A percentile compares a stretch with the other conserved stretches of the same genome.
These are phyloP conservation scores for Microctonus hyperodae DNA, from an alignment of 2,888 invertebrate species.

Conservation along the genomic window DNA sequence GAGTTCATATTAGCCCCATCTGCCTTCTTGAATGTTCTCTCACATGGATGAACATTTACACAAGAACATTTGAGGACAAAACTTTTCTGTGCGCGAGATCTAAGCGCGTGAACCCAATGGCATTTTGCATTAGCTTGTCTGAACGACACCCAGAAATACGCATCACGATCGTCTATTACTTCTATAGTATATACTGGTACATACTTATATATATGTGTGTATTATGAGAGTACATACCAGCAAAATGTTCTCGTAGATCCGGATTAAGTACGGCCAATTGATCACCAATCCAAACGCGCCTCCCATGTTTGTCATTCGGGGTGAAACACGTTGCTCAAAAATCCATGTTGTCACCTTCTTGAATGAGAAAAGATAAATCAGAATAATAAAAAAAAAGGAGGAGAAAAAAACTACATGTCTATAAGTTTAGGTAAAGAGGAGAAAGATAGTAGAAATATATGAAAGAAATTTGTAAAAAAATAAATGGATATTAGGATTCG, in stretches of 20 bases:
- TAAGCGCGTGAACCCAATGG: conserved; percentile 36
- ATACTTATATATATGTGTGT: conserved; percentile 14
- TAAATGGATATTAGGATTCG: background rate
- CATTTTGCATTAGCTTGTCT: conserved; percentile 11
- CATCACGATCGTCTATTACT: background rate
- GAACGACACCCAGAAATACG: background rate
- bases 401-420: background rate
- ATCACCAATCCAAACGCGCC: conserved; percentile 60
- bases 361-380: conserved; percentile 8
- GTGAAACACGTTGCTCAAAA: conserved; percentile 21
- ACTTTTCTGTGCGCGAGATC: conserved; percentile 18
- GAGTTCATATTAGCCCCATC: conserved; percentile 62
- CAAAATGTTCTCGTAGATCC: conserved; percentile 46
- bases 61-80: conserved; percentile 37
- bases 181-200: conserved; percentile 1
- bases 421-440: background rate
- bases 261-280: conserved; percentile 62
- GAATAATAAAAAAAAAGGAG: conserved; percentile 1
- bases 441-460: background rate
- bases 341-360: background rate
- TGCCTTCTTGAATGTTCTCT: conserved; percentile 56
- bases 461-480: background rate
- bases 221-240: conserved; percentile 18
- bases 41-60: conserved; percentile 52
- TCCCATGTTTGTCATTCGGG: conserved; percentile 56